Conservation (phyloP, 2,888 invertebrate genomes). For the Caradrina kadenii region DNA sequence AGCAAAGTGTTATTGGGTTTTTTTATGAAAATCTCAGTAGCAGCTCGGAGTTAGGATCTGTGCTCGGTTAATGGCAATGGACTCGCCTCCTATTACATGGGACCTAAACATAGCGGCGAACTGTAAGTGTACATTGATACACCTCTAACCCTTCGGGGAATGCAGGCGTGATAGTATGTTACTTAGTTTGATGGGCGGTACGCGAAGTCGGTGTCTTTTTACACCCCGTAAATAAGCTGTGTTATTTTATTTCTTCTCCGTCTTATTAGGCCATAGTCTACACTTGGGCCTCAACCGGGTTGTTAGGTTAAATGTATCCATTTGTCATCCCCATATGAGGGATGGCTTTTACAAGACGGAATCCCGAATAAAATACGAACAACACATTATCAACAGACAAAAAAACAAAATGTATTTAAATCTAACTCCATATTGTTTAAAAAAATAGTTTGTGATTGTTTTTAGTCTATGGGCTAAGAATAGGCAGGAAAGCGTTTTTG, state of each 20-base stretch:
- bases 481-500: not conserved
- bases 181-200: too few relatives aligned
- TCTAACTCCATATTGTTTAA: slow-evolving; percentile 16
- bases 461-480: not conserved
- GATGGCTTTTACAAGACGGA: too few relatives aligned
- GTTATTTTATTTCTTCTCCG: slow-evolving; percentile 3
- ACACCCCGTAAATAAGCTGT: slow-evolving; percentile 1
- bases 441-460: not conserved
- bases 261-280: not conserved
- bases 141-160: too few relatives aligned
- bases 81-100: too few relatives aligned
- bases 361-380: slow-evolving; percentile 30
- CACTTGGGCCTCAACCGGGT: not conserved
- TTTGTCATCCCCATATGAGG: not conserved
- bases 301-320: not conserved
- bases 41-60: too few relatives aligned
- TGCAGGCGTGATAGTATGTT: too few relatives aligned
- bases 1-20: too few relatives aligned
- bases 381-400: slow-evolving; percentile 22
- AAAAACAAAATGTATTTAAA: slow-evolving; percentile 44
- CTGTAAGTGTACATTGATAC: too few relatives aligned
- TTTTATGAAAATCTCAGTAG: too few relatives aligned
- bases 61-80: too few relatives aligned
- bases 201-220: too few relatives aligned
- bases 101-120: too few relatives aligned